These are phyloP conservation scores for Okamejei kenojei DNA, from an alignment of 2,797 vertebrate species.

Conservation along the genomic window DNA sequence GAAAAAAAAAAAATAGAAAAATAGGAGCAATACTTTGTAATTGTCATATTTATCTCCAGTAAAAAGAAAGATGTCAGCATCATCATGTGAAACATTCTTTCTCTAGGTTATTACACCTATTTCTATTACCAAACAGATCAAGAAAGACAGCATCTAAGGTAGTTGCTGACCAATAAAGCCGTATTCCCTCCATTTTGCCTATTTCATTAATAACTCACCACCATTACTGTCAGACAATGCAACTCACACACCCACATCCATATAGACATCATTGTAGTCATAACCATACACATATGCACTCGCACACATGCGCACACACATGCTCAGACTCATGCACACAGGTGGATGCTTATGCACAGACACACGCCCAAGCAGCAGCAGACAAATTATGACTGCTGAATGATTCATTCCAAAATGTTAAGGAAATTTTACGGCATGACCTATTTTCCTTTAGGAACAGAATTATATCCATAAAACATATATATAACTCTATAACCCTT, in stretches of 20 bases:
- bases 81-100: not conserved
- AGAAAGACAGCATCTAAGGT: not conserved
- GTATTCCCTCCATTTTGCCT: not conserved
- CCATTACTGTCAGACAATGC: no score
- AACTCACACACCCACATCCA: no score
- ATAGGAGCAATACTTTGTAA: not conserved
- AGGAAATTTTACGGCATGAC: not conserved
- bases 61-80: not conserved
- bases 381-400: not conserved
- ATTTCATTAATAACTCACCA: not conserved
- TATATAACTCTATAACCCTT: not conserved
- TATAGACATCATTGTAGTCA: not conserved
- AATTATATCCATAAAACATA: not conserved
- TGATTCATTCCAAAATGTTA: not conserved
- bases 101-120: not conserved
- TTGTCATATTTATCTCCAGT: not conserved
- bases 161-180: not conserved
- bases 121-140: not conserved
- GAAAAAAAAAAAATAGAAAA: no score
- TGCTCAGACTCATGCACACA: not conserved
- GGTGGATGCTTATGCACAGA: not conserved
- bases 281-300: no score
- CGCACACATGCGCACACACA: not conserved
- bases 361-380: not conserved
- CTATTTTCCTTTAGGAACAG: not conserved